These are phyloP conservation scores for Serrognathus titanus DNA, from an alignment of 2,888 invertebrate genomes.

Conservation along the genomic window DNA sequence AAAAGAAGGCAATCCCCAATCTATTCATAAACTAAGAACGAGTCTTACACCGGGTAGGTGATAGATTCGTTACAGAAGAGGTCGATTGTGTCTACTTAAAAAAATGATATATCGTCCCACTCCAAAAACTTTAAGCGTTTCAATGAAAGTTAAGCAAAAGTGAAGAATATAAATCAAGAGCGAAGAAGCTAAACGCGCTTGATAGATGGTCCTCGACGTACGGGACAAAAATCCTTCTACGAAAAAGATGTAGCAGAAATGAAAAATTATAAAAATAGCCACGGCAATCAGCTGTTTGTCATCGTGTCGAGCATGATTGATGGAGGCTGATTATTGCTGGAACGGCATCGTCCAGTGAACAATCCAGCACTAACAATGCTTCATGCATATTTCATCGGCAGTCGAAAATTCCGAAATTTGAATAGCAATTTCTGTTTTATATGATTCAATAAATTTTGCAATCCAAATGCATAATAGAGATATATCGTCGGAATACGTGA, in stretches of 20 bases:
- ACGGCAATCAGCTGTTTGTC: constrained; percentile 33
- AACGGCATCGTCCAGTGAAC: constrained; percentile 23
- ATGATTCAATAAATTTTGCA: constrained; percentile 38
- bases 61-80: no score
- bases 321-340: constrained; percentile 34
- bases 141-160: neutral
- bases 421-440: constrained; percentile 38
- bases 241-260: constrained; percentile 13
- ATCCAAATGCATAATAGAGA: constrained; percentile 37
- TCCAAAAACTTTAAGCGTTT: neutral
- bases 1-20: no score
- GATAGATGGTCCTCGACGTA: constrained; percentile 8
- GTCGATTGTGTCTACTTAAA: neutral
- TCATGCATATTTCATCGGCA: constrained; percentile 35
- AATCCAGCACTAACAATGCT: constrained; percentile 30
- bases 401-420: constrained; percentile 26
- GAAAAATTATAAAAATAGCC: constrained; percentile 26
- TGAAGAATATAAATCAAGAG: neutral
- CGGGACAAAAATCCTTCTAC: neutral
- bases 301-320: constrained; percentile 34
- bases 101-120: neutral
- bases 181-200: constrained; percentile 3
- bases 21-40: no score
- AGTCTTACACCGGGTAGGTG: no score
- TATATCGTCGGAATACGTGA: constrained; percentile 29